Base-by-base conservation (phyloP, 2,797 vertebrate species). In the Setipinna tenuifilis region DNA sequence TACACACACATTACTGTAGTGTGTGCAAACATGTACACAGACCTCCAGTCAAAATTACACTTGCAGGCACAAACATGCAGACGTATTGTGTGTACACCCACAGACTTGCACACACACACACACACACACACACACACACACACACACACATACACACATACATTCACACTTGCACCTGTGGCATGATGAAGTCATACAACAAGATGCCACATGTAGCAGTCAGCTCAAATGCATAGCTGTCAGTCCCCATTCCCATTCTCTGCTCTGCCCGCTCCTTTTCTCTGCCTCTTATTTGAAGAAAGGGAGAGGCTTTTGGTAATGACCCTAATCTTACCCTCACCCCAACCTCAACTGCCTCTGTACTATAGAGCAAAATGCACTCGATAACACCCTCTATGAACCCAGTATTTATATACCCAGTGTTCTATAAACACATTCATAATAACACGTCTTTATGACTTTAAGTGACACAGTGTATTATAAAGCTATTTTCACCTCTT, bases 131-230 rank as follows among this genome's bases (percentile, higher is more conserved):
- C 61, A 62, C n/a, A 62, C 61, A 25, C 3, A 62, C 2, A 62
- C 61, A 25, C 3, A 25, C 61, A 25, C 0, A 65, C 62, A 68
- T 25, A 71, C 65, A 14, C 25, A 68, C 25, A 68, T 1, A 68
- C 68, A 75, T 5, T 16, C 28, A 35, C 68, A 75, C 68, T 90
- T 87, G 89, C 88, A 86, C 82, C 35, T 84, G 89, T 89, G 83
- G 87, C 84, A 35, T 19, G 68, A 93, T 94, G 91, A 94, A 93
- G 92, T 93, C 91, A 92, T 86, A 71, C 85, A 85, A 85, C 91
- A 93, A 91, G 91, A 92, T 87, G 86, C 80, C 62, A 90, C 91
- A 93, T 89, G 91, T 88, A 87, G 86, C 87, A 57, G 41, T 41
- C 35, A 57, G 58, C 85, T 57, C 83, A 88, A 84, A 84, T 83